phyloP scores from a whole-genome alignment of 30 jellyfish, hydroid and myxozoan genomes.

The Chironex yamaguchii region DNA sequence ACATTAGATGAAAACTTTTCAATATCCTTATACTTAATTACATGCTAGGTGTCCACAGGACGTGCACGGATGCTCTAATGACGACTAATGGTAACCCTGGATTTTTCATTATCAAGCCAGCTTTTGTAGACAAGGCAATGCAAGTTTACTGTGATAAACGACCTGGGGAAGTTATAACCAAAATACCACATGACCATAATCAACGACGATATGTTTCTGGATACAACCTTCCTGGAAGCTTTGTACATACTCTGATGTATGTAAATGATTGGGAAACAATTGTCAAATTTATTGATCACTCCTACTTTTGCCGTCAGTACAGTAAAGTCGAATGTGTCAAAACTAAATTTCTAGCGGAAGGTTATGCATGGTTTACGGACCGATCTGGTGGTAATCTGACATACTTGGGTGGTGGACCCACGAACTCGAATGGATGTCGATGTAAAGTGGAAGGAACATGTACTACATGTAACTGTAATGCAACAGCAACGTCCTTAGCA shows the following conservation, averaged over 20 bases:
- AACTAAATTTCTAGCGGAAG: background rate
- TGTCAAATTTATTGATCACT: background rate
- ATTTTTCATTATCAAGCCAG: background rate
- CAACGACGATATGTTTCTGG: background rate
- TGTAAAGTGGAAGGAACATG: background rate
- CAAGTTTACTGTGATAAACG: background rate
- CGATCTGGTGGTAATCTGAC: background rate
- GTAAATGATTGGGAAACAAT: background rate
- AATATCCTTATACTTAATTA: no score
- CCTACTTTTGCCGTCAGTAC: background rate
- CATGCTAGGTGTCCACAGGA: background rate
- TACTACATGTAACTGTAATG: background rate
- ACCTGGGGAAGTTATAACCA: background rate
- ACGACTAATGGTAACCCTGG: background rate
- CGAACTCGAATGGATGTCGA: background rate
- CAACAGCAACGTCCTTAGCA: background rate
- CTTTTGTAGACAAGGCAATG: background rate
- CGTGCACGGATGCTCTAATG: background rate
- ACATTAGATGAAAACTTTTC: no score
- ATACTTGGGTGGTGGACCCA: background rate
- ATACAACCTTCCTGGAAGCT: background rate
- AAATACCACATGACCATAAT: background rate
- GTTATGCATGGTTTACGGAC: background rate
- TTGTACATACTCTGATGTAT: background rate
- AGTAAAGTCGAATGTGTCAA: background rate